Percentiles rank a stretch among this genome's conserved stretches.
Evolutionary conservation across 2,797 vertebrate species (phyloP).

Genomic region (Melanotaenia pygmaea): DNA sequence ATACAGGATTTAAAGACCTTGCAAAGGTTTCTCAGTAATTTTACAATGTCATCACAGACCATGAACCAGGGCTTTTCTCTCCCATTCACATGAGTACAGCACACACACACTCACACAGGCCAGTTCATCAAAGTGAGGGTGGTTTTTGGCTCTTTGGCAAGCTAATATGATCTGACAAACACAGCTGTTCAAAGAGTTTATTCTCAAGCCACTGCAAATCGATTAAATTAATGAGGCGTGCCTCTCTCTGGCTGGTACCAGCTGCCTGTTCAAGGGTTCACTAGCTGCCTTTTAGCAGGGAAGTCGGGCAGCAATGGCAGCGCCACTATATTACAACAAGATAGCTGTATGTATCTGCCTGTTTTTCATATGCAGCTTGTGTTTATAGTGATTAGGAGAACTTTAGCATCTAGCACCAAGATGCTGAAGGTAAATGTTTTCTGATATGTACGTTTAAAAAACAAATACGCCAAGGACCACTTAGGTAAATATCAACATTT

Average conservation of each 20-base stretch:
- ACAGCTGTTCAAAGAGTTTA: constrained; percentile 84
- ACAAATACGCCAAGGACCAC: not conserved
- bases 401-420: not conserved
- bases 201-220: constrained; percentile 81
- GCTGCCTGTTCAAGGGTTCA: constrained; percentile 74
- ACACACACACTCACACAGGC: constrained; percentile 12
- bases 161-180: constrained; percentile 81
- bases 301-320: constrained; percentile 57
- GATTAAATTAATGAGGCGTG: constrained; percentile 84
- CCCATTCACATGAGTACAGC: constrained; percentile 8
- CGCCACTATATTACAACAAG: constrained; percentile 37
- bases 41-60: constrained; percentile 8
- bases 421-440: not conserved
- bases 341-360: not conserved
- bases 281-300: constrained; percentile 77
- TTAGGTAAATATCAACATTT: constrained; percentile 1
- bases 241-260: constrained; percentile 73
- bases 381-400: not conserved
- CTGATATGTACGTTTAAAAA: not conserved
- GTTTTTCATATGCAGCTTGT: not conserved
- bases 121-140: constrained; percentile 58
- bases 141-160: constrained; percentile 70
- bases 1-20: constrained; percentile 1
- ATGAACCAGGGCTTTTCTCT: constrained; percentile 34
- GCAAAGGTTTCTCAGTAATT: constrained; percentile 24